Conservation (phyloP, 2,113 vertebrate species). For the Chloropsis hardwickii region DNA sequence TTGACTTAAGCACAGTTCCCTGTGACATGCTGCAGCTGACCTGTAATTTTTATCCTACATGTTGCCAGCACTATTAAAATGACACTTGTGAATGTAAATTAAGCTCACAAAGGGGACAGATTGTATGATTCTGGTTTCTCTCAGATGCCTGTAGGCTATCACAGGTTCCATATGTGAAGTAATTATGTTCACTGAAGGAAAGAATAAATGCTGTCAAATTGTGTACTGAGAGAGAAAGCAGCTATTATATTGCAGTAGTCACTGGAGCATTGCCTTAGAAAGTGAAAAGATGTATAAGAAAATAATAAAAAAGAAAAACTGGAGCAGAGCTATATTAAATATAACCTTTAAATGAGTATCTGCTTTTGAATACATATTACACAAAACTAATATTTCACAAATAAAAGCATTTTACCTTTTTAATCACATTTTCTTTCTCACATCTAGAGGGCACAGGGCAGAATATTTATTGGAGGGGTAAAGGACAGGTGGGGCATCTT, state of each 20-base stretch:
- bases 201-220: conserved; percentile 87
- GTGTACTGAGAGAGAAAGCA: conserved; percentile 79
- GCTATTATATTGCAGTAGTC: conserved; percentile 82
- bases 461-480: not conserved
- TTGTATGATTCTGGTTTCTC: conserved; percentile 81
- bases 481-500: not conserved
- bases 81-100: conserved; percentile 83
- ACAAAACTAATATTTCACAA: conserved; percentile 60
- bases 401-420: conserved; percentile 7
- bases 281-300: conserved; percentile 77
- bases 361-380: conserved; percentile 67
- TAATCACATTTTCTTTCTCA: conserved; percentile 14
- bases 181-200: conserved; percentile 86
- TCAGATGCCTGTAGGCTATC: conserved; percentile 83
- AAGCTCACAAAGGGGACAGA: conserved; percentile 82
- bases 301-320: conserved; percentile 70
- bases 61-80: conserved; percentile 80
- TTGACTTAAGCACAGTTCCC: conserved; percentile 79
- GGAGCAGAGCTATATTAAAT: conserved; percentile 70
- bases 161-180: conserved; percentile 87
- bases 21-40: conserved; percentile 76
- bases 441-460: conserved; percentile 37
- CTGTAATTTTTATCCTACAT: conserved; percentile 80
- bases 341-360: conserved; percentile 70
- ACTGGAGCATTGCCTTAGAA: conserved; percentile 77